These are phyloP conservation scores for Lepidotrigona ventralis DNA, from an alignment of 1,140 invertebrate species.

Conservation along the genomic window DNA sequence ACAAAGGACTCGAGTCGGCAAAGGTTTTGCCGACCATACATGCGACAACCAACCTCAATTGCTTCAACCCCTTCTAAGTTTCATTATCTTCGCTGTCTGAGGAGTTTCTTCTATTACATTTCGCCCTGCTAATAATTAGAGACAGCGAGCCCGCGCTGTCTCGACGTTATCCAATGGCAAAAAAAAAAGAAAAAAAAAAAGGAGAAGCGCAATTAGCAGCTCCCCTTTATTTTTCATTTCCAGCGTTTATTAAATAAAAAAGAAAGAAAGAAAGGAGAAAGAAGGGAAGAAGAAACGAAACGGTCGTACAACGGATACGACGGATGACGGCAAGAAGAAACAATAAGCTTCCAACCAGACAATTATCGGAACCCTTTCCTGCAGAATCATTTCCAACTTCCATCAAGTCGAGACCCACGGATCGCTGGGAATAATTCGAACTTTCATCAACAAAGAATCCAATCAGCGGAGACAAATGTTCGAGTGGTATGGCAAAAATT, in stretches of 20 bases:
- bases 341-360: conserved; percentile 20
- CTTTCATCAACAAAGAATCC: conserved; percentile 45
- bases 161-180: background rate
- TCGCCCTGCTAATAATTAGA: conserved; percentile 62
- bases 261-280: background rate
- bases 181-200: background rate
- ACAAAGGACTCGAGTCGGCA: conserved; percentile 63
- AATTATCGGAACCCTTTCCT: conserved; percentile 27
- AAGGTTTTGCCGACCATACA: conserved; percentile 57
- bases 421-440: conserved; percentile 17
- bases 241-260: background rate
- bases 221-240: background rate
- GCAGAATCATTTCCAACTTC: conserved; percentile 12
- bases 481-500: conserved; percentile 50
- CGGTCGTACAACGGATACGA: background rate
- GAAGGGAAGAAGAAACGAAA: background rate
- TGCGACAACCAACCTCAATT: conserved; percentile 60
- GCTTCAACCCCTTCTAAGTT: conserved; percentile 49
- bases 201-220: conserved; percentile 8
- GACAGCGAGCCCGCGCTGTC: background rate
- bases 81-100: conserved; percentile 59
- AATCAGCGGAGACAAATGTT: conserved; percentile 50
- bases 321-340: conserved; percentile 20
- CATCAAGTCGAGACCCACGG: background rate
- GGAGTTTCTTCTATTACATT: conserved; percentile 65